These are phyloP conservation scores for Polyergus mexicanus DNA, from an alignment of 1,140 invertebrate species.

Conservation along the genomic window DNA sequence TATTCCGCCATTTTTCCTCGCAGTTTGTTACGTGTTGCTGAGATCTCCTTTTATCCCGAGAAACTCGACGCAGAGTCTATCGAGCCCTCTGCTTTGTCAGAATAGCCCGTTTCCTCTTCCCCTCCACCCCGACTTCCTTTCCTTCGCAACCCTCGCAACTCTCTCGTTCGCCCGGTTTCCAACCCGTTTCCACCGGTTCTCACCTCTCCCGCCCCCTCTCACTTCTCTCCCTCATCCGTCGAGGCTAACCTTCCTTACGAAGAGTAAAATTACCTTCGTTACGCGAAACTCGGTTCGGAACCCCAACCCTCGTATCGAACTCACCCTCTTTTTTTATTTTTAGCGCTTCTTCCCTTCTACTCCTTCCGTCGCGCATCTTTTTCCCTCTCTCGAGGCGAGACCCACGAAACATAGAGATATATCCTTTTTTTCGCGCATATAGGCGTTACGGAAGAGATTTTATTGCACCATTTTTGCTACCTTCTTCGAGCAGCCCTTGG, in stretches of 20 bases:
- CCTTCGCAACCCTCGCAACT: conserved; percentile 76
- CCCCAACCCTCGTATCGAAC: conserved; percentile 79
- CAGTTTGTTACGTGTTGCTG: conserved; percentile 80
- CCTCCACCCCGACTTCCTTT: conserved; percentile 72
- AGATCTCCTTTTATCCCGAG: conserved; percentile 76
- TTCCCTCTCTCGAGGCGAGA: not conserved
- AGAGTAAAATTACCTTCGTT: conserved; percentile 87
- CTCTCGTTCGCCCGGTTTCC: conserved; percentile 73
- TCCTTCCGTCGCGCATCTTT: conserved; percentile 45
- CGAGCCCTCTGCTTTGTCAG: conserved; percentile 64
- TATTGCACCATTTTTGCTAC: conserved; percentile 71
- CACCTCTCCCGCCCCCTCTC: not conserved
- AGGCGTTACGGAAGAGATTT: conserved; percentile 65
- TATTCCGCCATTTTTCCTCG: conserved; percentile 67
- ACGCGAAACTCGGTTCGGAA: conserved; percentile 82
- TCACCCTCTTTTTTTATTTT: conserved; percentile 76
- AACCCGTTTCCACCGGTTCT: conserved; percentile 68
- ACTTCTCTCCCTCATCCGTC: conserved; percentile 9
- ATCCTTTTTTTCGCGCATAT: conserved; percentile 2
- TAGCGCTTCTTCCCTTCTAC: conserved; percentile 67
- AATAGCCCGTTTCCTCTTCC: conserved; percentile 79
- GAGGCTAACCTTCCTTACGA: conserved; percentile 80
- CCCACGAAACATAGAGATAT: not conserved
- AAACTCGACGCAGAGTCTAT: conserved; percentile 79
- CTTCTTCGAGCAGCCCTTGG: conserved; percentile 50